A percentile compares a stretch with the other conserved stretches of the same genome.
Conservation (phyloP, 2,797 vertebrate species). For the Cyclura pinguis region DNA sequence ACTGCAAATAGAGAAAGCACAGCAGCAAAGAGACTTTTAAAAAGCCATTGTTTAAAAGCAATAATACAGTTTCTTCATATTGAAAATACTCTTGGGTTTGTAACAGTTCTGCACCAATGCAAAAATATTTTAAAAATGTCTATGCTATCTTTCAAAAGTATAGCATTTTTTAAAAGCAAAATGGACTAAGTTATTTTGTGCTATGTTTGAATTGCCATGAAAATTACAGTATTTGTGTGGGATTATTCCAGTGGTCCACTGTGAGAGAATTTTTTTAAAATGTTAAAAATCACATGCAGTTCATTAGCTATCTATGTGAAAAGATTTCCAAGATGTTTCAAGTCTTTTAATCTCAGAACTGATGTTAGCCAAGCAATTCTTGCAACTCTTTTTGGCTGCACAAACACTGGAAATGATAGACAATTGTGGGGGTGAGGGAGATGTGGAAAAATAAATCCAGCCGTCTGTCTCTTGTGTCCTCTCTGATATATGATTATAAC, state of each 20-base stretch:
- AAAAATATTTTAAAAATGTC: conserved; percentile 51
- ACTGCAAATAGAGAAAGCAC: conserved; percentile 32
- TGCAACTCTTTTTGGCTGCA: conserved; percentile 30
- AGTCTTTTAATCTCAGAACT: background rate
- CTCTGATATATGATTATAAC: background rate
- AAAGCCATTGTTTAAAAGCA: conserved; percentile 32
- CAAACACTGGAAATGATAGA: background rate
- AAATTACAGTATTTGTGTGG: conserved; percentile 36
- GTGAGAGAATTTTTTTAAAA: background rate
- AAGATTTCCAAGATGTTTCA: background rate
- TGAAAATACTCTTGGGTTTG: conserved; percentile 40
- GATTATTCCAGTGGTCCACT: conserved; percentile 6
- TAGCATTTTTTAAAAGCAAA: conserved; percentile 54
- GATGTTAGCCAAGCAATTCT: conserved; percentile 22
- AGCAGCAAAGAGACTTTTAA: background rate
- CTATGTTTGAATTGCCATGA: conserved; percentile 46
- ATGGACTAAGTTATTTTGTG: conserved; percentile 55
- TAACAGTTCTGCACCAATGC: conserved; percentile 30
- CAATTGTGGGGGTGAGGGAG: background rate
- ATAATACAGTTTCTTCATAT: background rate
- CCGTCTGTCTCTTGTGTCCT: background rate
- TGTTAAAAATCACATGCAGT: background rate
- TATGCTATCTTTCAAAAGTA: conserved; percentile 42
- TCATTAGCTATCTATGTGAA: conserved; percentile 18
- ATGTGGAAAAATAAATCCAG: background rate